Percentiles rank a stretch among this genome's conserved stretches.
phyloP scores from a whole-genome alignment of 2,113 vertebrate genomes.

The Hippolais icterina region DNA sequence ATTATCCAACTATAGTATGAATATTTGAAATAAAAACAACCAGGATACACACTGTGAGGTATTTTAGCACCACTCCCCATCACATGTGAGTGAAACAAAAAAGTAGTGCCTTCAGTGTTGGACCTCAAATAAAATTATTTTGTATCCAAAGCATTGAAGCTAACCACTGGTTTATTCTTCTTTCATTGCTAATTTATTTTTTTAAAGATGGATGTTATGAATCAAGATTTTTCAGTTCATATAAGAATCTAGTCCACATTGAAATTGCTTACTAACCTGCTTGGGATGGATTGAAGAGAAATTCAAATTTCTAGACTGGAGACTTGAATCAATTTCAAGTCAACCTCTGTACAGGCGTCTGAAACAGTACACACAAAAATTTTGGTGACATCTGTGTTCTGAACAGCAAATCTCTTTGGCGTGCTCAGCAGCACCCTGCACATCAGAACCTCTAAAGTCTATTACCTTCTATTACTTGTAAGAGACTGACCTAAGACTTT shows the following conservation, averaged over 20 bases:
- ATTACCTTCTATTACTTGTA: not conserved
- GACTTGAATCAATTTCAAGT: not conserved
- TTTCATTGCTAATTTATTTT: not conserved
- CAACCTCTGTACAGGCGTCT: not conserved
- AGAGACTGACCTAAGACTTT: not conserved
- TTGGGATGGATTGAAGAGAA: not conserved
- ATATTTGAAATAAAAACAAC: not conserved
- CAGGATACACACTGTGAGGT: not conserved
- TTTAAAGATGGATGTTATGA: not conserved
- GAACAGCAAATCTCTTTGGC: not conserved
- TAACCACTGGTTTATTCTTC: not conserved
- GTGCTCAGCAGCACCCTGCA: not conserved
- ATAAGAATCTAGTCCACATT: not conserved
- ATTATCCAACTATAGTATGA: not conserved
- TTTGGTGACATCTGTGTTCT: not conserved
- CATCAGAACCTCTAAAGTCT: not conserved
- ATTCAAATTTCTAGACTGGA: fast-evolving
- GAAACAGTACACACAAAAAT: not conserved
- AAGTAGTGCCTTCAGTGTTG: not conserved
- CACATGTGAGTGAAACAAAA: not conserved
- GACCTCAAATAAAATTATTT: not conserved
- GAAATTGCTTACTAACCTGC: not conserved
- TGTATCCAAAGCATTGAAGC: not conserved
- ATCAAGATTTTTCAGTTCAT: not conserved
- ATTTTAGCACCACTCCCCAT: not conserved